Conservation (phyloP, 2,113 vertebrate species). For the Rostratula benghalensis region DNA sequence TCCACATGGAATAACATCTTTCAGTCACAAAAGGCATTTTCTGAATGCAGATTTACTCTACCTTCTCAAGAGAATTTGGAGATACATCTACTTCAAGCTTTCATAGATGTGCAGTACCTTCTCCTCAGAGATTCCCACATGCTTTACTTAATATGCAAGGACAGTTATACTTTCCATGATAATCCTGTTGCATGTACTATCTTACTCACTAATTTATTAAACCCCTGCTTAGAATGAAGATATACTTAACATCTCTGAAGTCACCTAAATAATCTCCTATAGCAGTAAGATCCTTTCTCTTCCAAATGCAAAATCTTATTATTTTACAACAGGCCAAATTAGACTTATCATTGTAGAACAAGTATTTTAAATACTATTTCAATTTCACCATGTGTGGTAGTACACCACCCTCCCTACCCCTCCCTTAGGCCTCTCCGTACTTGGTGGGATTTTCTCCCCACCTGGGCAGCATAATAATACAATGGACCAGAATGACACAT, state of each 20-base stretch:
- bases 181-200: not conserved
- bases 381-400: not conserved
- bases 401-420: too few relatives aligned
- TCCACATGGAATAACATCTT: not conserved
- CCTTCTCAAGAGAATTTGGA: not conserved
- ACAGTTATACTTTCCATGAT: not conserved
- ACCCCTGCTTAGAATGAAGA: not conserved
- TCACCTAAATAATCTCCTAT: not conserved
- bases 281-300: not conserved
- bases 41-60: not conserved
- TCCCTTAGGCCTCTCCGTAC: not conserved
- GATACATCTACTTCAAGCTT: not conserved
- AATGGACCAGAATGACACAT: not conserved
- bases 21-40: not conserved
- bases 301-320: not conserved
- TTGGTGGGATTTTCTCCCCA: not conserved
- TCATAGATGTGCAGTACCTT: not conserved
- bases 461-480: not conserved
- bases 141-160: not conserved
- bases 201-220: not conserved
- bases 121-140: not conserved
- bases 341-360: not conserved
- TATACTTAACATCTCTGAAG: not conserved
- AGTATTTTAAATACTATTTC: not conserved
- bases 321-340: not conserved